A percentile compares a stretch with the other conserved stretches of the same genome.
phyloP scores from a whole-genome alignment of 2,113 vertebrate species.

The Piaya cayana region DNA sequence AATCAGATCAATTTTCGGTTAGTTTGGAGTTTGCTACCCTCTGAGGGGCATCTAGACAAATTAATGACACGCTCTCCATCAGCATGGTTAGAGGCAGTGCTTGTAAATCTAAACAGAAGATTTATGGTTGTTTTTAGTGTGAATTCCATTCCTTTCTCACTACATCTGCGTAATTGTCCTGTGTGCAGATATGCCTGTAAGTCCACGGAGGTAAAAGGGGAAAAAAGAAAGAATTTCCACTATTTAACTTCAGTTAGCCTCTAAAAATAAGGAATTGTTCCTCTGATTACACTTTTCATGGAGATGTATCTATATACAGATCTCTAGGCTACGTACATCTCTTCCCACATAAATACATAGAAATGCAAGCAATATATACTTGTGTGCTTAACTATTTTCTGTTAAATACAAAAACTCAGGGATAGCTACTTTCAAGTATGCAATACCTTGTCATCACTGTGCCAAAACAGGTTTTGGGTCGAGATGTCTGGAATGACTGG shows the following conservation, averaged over 20 bases:
- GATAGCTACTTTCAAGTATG: neutral
- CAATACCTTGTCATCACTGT: neutral
- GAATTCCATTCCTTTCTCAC: neutral
- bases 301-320: neutral
- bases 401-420: neutral
- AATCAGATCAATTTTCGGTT: neutral
- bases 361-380: neutral
- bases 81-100: neutral
- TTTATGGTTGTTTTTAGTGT: neutral
- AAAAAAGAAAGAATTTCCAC: neutral
- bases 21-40: neutral
- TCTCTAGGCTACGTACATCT: neutral
- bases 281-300: neutral
- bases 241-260: neutral
- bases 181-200: neutral
- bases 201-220: neutral
- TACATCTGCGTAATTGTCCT: neutral
- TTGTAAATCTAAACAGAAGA: neutral
- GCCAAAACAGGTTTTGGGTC: neutral
- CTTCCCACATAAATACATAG: neutral
- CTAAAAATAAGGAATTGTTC: neutral
- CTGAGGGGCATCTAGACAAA: neutral
- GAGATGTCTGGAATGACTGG: neutral
- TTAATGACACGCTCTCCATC: neutral
- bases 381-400: neutral